phyloP scores from a whole-genome alignment of 2,888 invertebrate genomes.

The Escarpia spicata region DNA sequence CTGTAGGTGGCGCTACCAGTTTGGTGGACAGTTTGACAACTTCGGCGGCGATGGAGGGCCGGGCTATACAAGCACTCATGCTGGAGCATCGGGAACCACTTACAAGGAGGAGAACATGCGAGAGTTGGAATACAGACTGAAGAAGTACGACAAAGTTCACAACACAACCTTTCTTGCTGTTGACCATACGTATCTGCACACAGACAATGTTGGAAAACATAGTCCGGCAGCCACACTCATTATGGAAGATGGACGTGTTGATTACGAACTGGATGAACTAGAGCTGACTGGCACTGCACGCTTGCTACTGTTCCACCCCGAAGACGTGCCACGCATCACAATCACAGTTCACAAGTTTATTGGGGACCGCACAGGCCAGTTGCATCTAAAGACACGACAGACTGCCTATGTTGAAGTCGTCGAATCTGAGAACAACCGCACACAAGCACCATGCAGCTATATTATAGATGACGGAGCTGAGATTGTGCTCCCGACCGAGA shows the following conservation, averaged over 20 bases:
- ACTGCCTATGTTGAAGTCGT: slow-evolving; percentile 50
- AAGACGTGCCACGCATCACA: slow-evolving; percentile 31
- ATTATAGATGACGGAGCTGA: slow-evolving; percentile 49
- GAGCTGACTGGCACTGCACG: slow-evolving; percentile 49
- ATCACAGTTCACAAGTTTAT: slow-evolving; percentile 48
- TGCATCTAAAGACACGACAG: slow-evolving; percentile 48
- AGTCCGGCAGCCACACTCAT: slow-evolving; percentile 38
- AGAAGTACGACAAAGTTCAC: slow-evolving; percentile 50
- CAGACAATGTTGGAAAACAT: slow-evolving; percentile 46
- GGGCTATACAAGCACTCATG: slow-evolving; percentile 22
- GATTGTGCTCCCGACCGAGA: slow-evolving; percentile 48
- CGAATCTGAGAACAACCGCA: slow-evolving; percentile 49
- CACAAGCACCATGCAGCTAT: slow-evolving; percentile 53
- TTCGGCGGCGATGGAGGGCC: slow-evolving; percentile 47
- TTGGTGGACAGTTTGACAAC: slow-evolving; percentile 50
- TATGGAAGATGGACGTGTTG: not conserved
- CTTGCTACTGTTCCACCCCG: slow-evolving; percentile 47
- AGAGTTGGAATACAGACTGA: slow-evolving; percentile 48
- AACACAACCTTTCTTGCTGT: slow-evolving; percentile 51
- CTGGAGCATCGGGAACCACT: slow-evolving; percentile 52
- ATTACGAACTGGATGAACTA: slow-evolving; percentile 52
- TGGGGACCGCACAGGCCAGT: slow-evolving; percentile 51
- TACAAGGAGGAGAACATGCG: slow-evolving; percentile 51
- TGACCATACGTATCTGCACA: slow-evolving; percentile 49
- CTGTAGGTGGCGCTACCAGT: slow-evolving; percentile 49